Percentiles rank a stretch among this genome's conserved stretches.
Evolutionary conservation across 1,140 invertebrate genomes (phyloP).

Genomic region (Bombus confusus): DNA sequence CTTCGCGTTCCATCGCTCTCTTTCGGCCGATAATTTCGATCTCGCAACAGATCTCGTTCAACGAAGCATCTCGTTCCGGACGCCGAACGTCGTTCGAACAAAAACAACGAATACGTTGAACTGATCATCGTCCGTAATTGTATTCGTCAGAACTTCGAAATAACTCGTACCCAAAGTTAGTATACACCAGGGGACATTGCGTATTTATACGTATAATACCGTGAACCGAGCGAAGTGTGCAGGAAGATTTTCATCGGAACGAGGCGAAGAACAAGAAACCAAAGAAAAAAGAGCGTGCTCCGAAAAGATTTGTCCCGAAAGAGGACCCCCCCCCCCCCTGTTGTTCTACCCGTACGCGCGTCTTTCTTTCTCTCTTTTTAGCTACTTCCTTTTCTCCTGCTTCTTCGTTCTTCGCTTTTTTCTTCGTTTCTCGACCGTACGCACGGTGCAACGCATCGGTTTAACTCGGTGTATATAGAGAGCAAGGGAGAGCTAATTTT

Average conservation of each 20-base stretch:
- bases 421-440: neutral
- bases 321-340: conserved; percentile 37
- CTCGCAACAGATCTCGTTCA: neutral
- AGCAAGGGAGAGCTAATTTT: conserved; percentile 58
- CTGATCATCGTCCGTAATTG: too few relatives aligned
- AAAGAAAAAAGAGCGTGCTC: neutral
- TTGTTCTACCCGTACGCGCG: neutral
- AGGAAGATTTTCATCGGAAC: conserved; percentile 7
- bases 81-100: too few relatives aligned
- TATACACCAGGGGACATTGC: neutral
- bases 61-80: neutral
- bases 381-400: neutral
- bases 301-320: conserved; percentile 27
- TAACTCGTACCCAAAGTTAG: too few relatives aligned
- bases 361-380: neutral
- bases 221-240: neutral
- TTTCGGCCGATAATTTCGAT: neutral
- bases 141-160: too few relatives aligned
- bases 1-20: neutral
- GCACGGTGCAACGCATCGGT: conserved; percentile 28
- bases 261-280: too few relatives aligned
- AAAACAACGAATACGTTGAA: too few relatives aligned
- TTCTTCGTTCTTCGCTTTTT: neutral
- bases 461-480: conserved; percentile 25
- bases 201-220: neutral